Evolutionary conservation across 2,888 invertebrate genomes (phyloP).

Genomic region (Caenorhabditis angaria): DNA sequence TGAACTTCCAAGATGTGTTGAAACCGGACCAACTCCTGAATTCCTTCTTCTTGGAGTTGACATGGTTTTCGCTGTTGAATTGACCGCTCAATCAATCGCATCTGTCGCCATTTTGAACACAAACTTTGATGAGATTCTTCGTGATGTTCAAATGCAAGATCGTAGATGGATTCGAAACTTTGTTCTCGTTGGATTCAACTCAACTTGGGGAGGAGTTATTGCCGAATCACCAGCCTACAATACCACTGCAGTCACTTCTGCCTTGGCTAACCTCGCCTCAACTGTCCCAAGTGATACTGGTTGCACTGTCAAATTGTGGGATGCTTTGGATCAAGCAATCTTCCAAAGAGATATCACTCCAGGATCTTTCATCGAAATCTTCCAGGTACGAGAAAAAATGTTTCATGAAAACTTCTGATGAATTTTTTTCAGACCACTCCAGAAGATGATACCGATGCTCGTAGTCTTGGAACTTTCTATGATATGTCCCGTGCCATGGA

Average conservation of each 20-base stretch:
- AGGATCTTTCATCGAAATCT: constrained; percentile 55
- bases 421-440: constrained; percentile 34
- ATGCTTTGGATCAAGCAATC: constrained; percentile 47
- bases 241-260: constrained; percentile 27
- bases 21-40: constrained; percentile 45
- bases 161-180: constrained; percentile 52
- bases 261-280: constrained; percentile 27
- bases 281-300: constrained; percentile 40
- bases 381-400: constrained; percentile 23
- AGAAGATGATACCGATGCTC: constrained; percentile 40
- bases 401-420: not conserved
- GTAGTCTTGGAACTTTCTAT: constrained; percentile 39
- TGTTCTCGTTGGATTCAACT: constrained; percentile 56
- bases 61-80: constrained; percentile 58
- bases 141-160: constrained; percentile 48
- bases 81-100: constrained; percentile 41
- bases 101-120: constrained; percentile 38
- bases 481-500: constrained; percentile 38
- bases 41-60: constrained; percentile 47
- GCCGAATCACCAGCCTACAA: constrained; percentile 33
- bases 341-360: constrained; percentile 33
- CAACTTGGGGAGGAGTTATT: constrained; percentile 56
- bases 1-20: constrained; percentile 49
- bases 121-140: constrained; percentile 47
- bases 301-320: constrained; percentile 51